Base-by-base conservation (phyloP, 2,888 invertebrate species). In the Leptopilina syphax region DNA sequence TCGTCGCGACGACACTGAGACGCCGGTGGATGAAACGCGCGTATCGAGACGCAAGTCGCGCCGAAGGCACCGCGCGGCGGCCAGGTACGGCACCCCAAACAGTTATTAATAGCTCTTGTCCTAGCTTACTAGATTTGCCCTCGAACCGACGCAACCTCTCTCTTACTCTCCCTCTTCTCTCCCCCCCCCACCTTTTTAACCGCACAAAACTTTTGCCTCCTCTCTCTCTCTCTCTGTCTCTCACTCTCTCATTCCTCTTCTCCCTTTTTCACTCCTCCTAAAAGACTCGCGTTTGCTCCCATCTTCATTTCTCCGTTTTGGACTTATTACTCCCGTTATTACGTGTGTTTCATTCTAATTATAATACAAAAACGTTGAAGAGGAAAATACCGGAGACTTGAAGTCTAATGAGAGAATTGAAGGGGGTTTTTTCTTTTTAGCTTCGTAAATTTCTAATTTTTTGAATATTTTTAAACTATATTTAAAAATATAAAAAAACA, bases 1-100 rank as follows among this genome's bases (percentile, higher is more conserved):
- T 90, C 91, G 91, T 90, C 91, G 91, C 91, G 89, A 91, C 91
- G 91, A 90, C 90, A 91, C 91, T 90, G 91, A 90, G 91, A 89
- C 89, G 91, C 90, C 89, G 89, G 90, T 87, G 89, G 88, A 87
- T 87, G 87, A 84, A 86, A 86, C 88, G 89, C 87, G 89, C 88
- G 87, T 87, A 87, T 89, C 88, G 87, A 87, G 86, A 88, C 86
- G 89, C 86, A 82, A 84, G 84, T 87, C 87, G 86, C 85, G 87
- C 81, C 78, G 84, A 80, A 83, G 83, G 85, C 86, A 86, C 84
- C 85, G 85, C 86, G 85, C 88, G 86, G 85, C 88, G 88, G 89
- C 91, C 92, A 91, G 91, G 91, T 92, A 91, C 90, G 90, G 89
- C 91, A 91, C 91, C 90, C 91, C 89, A 90, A 91, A 89, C 89